Conservation (phyloP, 2,888 invertebrate species). For the Tuberolachnus salignus region DNA sequence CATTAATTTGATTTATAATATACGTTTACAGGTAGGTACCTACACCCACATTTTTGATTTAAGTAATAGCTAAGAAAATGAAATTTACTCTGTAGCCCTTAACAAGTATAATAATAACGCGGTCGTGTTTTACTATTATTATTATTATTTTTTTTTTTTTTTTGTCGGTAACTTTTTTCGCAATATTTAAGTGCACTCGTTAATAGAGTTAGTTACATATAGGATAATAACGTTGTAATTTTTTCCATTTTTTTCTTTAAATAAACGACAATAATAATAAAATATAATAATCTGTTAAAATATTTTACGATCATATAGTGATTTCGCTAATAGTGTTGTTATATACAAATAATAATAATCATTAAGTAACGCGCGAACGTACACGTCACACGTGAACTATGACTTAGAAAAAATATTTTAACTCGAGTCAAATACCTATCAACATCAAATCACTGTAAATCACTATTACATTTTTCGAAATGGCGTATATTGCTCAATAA, state of each 20-base stretch:
- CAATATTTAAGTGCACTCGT: slow-evolving; percentile 7
- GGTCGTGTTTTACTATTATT: neutral
- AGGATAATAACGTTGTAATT: neutral
- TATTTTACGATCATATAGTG: neutral
- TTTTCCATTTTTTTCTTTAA: neutral
- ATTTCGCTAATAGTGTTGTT: neutral
- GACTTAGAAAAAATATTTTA: too few relatives aligned
- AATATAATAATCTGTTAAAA: slow-evolving; percentile 15
- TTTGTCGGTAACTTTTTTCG: neutral
- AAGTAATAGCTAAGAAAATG: neutral
- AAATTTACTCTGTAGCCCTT: neutral
- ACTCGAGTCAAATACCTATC: too few relatives aligned
- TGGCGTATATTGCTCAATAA: too few relatives aligned
- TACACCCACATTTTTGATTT: slow-evolving; percentile 5
- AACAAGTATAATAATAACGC: neutral
- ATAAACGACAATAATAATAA: neutral
- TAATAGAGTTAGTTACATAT: too few relatives aligned
- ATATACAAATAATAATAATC: too few relatives aligned
- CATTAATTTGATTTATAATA: slow-evolving; percentile 16
- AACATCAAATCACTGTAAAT: too few relatives aligned
- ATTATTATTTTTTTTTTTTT: too few relatives aligned
- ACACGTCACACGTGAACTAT: too few relatives aligned
- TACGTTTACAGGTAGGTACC: too few relatives aligned
- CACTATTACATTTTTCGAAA: too few relatives aligned
- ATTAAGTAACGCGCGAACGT: too few relatives aligned